Percentiles rank a stretch among this genome's conserved stretches.
Evolutionary conservation across 2,797 vertebrate species (phyloP).

Genomic region (Petrocephalus sullivani): DNA sequence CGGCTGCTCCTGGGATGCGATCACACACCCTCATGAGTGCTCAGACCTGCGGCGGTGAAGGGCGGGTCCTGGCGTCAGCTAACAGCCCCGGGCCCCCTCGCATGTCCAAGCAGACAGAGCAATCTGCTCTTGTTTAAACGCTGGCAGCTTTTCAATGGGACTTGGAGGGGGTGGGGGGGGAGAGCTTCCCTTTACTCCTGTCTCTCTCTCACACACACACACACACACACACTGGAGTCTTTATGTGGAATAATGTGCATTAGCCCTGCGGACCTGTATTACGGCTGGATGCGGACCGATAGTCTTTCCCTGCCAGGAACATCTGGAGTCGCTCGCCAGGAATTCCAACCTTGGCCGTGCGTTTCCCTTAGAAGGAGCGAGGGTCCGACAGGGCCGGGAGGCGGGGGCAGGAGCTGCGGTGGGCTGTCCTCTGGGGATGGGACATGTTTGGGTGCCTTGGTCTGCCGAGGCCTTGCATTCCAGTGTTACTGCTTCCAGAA

Average conservation of each 20-base stretch:
- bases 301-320: slow-evolving; percentile 65
- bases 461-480: slow-evolving; percentile 9
- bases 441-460: slow-evolving; percentile 12
- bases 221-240: not conserved
- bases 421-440: slow-evolving; percentile 35
- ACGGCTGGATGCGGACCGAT: slow-evolving; percentile 61
- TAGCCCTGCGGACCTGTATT: slow-evolving; percentile 37
- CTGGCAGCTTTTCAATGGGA: slow-evolving; percentile 26
- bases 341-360: slow-evolving; percentile 80
- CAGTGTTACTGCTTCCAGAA: slow-evolving; percentile 47
- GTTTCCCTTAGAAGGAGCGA: slow-evolving; percentile 79
- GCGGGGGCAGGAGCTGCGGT: slow-evolving; percentile 11
- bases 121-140: slow-evolving; percentile 19
- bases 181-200: slow-evolving; percentile 19
- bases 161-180: slow-evolving; percentile 10
- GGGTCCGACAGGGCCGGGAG: slow-evolving; percentile 43
- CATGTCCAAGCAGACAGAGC: slow-evolving; percentile 15
- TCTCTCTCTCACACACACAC: not conserved
- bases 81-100: not conserved
- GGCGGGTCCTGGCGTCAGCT: not conserved
- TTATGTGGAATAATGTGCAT: slow-evolving; percentile 35
- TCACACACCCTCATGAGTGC: not conserved
- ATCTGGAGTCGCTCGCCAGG: slow-evolving; percentile 78
- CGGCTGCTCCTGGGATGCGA: not conserved
- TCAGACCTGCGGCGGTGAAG: not conserved